These are phyloP conservation scores for Microcaecilia unicolor DNA, from an alignment of 2,797 vertebrate genomes.

Conservation along the genomic window DNA sequence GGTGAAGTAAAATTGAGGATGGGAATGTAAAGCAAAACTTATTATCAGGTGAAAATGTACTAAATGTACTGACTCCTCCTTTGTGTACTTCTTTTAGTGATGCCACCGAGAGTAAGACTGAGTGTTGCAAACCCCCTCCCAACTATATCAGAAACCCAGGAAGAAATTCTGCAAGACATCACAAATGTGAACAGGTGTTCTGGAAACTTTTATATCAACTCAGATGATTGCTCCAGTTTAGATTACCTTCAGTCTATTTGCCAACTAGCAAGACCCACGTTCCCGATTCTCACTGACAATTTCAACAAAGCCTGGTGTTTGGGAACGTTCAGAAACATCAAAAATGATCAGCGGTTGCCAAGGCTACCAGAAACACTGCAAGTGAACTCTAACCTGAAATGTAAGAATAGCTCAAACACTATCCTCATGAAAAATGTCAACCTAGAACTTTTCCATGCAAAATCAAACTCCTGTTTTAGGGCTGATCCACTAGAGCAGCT, in stretches of 20 bases:
- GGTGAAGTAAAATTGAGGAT: too few relatives aligned
- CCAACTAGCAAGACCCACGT: conserved; percentile 73
- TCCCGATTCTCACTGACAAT: conserved; percentile 41
- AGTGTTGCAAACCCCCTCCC: conserved; percentile 61
- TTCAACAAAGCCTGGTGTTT: conserved; percentile 25
- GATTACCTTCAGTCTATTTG: conserved; percentile 80
- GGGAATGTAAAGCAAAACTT: too few relatives aligned
- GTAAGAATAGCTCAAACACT: neutral
- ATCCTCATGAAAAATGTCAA: neutral
- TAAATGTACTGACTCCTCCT: too few relatives aligned
- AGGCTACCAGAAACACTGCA: conserved; percentile 2
- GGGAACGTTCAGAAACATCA: conserved; percentile 26
- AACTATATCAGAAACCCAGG: conserved; percentile 63
- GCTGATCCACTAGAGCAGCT: conserved; percentile 70
- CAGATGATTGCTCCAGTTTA: conserved; percentile 47
- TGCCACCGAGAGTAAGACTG: conserved; percentile 62
- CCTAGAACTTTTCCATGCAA: neutral
- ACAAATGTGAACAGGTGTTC: conserved; percentile 22
- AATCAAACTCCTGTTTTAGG: conserved; percentile 5
- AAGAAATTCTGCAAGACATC: conserved; percentile 53
- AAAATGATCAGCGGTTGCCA: conserved; percentile 25
- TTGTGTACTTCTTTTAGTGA: conserved; percentile 43
- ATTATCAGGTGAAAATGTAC: too few relatives aligned
- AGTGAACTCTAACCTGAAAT: conserved; percentile 11
- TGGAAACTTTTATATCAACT: conserved; percentile 1